These are phyloP conservation scores for Seriola rivoliana DNA, from an alignment of 2,113 vertebrate species.

Conservation along the genomic window DNA sequence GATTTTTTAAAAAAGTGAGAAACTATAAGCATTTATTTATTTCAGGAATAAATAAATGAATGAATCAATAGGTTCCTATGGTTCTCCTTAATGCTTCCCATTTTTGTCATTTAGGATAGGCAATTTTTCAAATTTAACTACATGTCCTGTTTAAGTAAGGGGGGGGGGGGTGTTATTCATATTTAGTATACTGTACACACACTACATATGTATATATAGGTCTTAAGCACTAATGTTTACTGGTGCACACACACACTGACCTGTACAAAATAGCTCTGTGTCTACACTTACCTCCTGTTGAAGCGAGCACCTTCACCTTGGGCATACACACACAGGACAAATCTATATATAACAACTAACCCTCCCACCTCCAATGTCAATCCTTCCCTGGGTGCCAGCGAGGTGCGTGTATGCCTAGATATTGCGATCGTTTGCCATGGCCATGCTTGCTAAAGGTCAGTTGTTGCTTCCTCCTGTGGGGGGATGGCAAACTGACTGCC, in stretches of 20 bases:
- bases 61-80: not conserved
- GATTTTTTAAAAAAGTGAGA: not conserved
- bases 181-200: not conserved
- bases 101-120: not conserved
- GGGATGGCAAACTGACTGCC: slow-evolving; percentile 34
- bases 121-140: no score
- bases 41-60: not conserved
- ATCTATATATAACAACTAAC: slow-evolving; percentile 73
- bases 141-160: no score
- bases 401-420: not conserved
- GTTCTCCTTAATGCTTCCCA: not conserved
- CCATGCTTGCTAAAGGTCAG: slow-evolving; percentile 72
- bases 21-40: not conserved
- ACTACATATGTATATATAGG: not conserved
- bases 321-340: slow-evolving; percentile 38
- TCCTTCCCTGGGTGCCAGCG: slow-evolving; percentile 42
- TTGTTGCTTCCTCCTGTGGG: slow-evolving; percentile 31
- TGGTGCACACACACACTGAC: not conserved
- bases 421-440: slow-evolving; percentile 46
- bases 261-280: not conserved
- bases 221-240: not conserved
- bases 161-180: no score
- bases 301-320: slow-evolving; percentile 62
- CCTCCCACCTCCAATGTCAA: slow-evolving; percentile 52
- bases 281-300: slow-evolving; percentile 20